phyloP scores from a whole-genome alignment of 1,140 invertebrate species.

The Drosophila erecta region DNA sequence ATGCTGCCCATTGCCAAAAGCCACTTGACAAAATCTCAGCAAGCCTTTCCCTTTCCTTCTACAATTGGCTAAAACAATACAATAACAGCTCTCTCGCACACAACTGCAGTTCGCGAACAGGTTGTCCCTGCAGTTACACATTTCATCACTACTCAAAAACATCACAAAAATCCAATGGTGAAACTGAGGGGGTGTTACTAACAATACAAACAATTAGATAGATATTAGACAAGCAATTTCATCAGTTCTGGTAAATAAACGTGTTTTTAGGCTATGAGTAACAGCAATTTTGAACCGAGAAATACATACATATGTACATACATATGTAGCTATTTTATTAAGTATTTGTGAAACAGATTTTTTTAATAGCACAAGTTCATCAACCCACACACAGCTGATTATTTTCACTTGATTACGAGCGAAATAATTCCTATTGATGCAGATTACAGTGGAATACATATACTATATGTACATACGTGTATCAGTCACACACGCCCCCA shows the following conservation, averaged over 20 bases:
- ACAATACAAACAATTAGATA: constrained; percentile 39
- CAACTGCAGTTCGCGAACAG: constrained; percentile 45
- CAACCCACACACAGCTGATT: constrained; percentile 49
- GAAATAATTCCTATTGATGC: constrained; percentile 31
- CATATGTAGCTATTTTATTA: background rate
- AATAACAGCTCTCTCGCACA: constrained; percentile 29
- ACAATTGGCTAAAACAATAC: constrained; percentile 52
- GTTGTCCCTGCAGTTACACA: too few relatives aligned
- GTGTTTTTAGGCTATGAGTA: constrained; percentile 1
- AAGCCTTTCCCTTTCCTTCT: constrained; percentile 18
- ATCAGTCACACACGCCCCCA: constrained; percentile 29
- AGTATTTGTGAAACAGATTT: constrained; percentile 17
- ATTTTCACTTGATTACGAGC: constrained; percentile 18
- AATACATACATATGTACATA: background rate
- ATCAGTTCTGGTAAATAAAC: constrained; percentile 4
- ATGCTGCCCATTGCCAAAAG: constrained; percentile 73
- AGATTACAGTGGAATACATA: constrained; percentile 17
- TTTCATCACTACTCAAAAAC: too few relatives aligned
- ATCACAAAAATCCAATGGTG: too few relatives aligned
- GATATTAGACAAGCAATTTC: constrained; percentile 27
- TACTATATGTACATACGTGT: background rate
- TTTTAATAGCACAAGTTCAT: constrained; percentile 28
- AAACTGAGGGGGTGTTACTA: constrained; percentile 39
- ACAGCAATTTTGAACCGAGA: background rate
- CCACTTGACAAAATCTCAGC: constrained; percentile 71